Evolutionary conservation across 2,888 invertebrate species (phyloP).

Genomic region (Sisyra nigra): DNA sequence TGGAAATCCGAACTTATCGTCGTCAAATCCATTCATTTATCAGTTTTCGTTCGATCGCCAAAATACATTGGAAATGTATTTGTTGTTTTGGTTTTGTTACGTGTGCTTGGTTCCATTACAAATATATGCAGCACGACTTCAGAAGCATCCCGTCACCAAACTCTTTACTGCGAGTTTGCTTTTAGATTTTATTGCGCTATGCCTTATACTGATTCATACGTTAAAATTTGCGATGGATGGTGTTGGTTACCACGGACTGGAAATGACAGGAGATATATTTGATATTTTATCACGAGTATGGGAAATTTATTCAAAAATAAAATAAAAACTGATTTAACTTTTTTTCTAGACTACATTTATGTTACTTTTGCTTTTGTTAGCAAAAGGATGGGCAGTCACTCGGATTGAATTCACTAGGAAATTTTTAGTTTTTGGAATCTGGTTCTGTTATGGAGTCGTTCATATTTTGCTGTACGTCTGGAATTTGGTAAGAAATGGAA

Average conservation of each 20-base stretch:
- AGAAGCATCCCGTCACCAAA: constrained; percentile 81
- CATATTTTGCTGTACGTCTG: constrained; percentile 88
- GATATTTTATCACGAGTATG: constrained; percentile 81
- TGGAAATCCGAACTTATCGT: constrained; percentile 79
- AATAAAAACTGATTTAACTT: constrained; percentile 9
- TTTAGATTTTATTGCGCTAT: constrained; percentile 71
- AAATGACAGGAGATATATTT: constrained; percentile 79
- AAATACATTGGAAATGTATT: constrained; percentile 79
- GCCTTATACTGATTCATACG: constrained; percentile 76
- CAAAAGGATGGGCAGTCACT: constrained; percentile 96
- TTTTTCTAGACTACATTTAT: constrained; percentile 73
- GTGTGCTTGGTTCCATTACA: constrained; percentile 76
- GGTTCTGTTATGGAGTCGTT: constrained; percentile 82
- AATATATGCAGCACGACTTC: constrained; percentile 75
- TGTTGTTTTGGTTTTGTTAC: constrained; percentile 76
- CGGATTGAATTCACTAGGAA: constrained; percentile 78
- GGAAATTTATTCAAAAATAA: constrained; percentile 11
- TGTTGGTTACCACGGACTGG: constrained; percentile 63
- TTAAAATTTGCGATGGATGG: constrained; percentile 86
- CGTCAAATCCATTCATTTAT: constrained; percentile 77
- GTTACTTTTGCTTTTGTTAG: constrained; percentile 76
- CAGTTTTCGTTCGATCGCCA: constrained; percentile 95
- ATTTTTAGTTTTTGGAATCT: constrained; percentile 68
- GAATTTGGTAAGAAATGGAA: constrained; percentile 68
- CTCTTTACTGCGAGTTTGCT: constrained; percentile 77